phyloP scores from a whole-genome alignment of 2,888 invertebrate genomes.

The Athalia circularis region DNA sequence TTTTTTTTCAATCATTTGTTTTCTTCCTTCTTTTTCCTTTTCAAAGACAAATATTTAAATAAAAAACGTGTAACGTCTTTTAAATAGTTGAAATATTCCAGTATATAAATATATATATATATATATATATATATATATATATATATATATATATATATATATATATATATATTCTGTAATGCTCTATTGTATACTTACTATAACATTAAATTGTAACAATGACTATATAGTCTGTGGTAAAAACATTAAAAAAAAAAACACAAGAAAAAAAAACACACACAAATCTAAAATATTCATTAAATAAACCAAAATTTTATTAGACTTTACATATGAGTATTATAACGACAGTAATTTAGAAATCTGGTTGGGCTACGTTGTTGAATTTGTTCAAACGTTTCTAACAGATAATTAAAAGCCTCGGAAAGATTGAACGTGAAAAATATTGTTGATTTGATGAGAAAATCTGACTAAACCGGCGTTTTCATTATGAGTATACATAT shows the following conservation, averaged over 20 bases:
- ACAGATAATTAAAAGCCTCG: not conserved
- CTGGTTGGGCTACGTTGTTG: not conserved
- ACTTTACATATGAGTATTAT: constrained; percentile 9
- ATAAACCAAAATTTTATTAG: constrained; percentile 1
- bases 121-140: too few relatives aligned
- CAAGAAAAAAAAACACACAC: not conserved
- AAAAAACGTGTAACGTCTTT: constrained; percentile 35
- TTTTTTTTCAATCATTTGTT: too few relatives aligned
- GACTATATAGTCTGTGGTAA: constrained; percentile 10
- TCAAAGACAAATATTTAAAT: constrained; percentile 27
- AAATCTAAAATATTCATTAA: not conserved
- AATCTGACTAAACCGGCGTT: constrained; percentile 20
- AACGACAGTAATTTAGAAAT: not conserved
- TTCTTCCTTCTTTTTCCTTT: not conserved
- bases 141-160: not conserved
- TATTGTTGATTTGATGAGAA: constrained; percentile 17
- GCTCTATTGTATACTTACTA: constrained; percentile 25
- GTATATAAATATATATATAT: not conserved
- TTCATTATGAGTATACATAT: constrained; percentile 17
- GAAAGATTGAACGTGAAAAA: constrained; percentile 17
- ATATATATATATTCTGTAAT: constrained; percentile 19
- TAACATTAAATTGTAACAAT: constrained; percentile 32
- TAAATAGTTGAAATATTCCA: constrained; percentile 33
- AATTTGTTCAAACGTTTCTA: not conserved
- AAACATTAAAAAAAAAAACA: not conserved